Percentiles rank a stretch among this genome's conserved stretches.
These are phyloP conservation scores for Pelobates cultripes DNA, from an alignment of 2,797 vertebrate genomes.

Conservation along the genomic window DNA sequence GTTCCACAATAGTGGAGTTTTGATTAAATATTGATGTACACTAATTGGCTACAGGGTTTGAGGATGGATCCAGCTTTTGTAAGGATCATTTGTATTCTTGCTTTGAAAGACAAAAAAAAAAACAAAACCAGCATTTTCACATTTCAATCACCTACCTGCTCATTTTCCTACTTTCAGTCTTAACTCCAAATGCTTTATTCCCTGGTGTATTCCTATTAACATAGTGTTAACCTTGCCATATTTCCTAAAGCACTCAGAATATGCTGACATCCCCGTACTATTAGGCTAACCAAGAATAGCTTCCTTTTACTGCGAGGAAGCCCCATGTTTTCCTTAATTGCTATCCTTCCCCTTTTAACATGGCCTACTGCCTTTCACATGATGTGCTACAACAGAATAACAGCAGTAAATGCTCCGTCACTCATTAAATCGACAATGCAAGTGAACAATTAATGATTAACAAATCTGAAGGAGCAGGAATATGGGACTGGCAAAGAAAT, in stretches of 20 bases:
- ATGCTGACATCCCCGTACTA: slow-evolving; percentile 56
- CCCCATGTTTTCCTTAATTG: slow-evolving; percentile 43
- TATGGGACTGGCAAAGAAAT: neutral
- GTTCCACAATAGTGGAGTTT: slow-evolving; percentile 71
- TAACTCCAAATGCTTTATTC: slow-evolving; percentile 51
- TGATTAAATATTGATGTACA: slow-evolving; percentile 93
- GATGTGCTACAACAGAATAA: slow-evolving; percentile 25
- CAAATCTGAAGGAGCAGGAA: slow-evolving; percentile 8
- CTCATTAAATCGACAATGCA: slow-evolving; percentile 23
- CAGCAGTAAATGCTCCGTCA: slow-evolving; percentile 16
- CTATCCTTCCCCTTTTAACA: slow-evolving; percentile 48
- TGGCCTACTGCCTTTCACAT: slow-evolving; percentile 30
- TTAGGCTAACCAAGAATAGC: slow-evolving; percentile 51
- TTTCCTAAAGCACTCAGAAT: slow-evolving; percentile 58
- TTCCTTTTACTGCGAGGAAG: slow-evolving; percentile 57
- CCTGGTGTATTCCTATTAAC: slow-evolving; percentile 64
- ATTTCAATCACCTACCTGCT: slow-evolving; percentile 61
- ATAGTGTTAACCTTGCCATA: slow-evolving; percentile 60
- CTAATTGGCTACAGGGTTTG: slow-evolving; percentile 97
- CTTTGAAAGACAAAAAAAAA: slow-evolving; percentile 66
- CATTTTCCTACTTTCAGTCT: slow-evolving; percentile 49
- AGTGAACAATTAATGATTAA: slow-evolving; percentile 41
- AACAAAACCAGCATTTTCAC: slow-evolving; percentile 61
- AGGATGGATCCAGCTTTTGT: slow-evolving; percentile 73
- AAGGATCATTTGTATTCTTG: slow-evolving; percentile 75